Evolutionary conservation across 2,888 invertebrate species (phyloP).

Genomic region (Nemotelus pantherinus): DNA sequence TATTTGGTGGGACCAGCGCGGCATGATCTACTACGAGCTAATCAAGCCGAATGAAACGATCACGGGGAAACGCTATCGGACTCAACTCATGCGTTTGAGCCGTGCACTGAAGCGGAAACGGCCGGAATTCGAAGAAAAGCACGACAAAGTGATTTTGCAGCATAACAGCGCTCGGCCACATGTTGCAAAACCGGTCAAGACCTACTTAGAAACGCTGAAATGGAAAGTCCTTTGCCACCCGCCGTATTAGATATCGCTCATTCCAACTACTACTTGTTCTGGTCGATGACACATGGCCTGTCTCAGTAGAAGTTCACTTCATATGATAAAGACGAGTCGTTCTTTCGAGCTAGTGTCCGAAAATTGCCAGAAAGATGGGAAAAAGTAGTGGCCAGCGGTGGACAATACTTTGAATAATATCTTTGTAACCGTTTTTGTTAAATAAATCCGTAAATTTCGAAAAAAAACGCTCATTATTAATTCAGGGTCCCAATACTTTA

Average conservation of each 20-base stretch:
- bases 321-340: constrained; percentile 51
- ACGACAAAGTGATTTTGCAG: background rate
- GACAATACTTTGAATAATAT: constrained; percentile 7
- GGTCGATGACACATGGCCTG: constrained; percentile 47
- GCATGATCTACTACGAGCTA: no score
- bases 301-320: constrained; percentile 51
- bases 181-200: background rate
- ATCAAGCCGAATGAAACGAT: no score
- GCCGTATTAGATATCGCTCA: constrained; percentile 50
- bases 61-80: no score
- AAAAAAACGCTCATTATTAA: no score
- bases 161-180: background rate
- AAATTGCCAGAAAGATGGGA: constrained; percentile 52
- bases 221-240: no score
- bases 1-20: no score
- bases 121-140: no score
- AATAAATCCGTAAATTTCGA: no score
- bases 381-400: constrained; percentile 48
- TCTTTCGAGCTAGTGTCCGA: constrained; percentile 49
- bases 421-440: no score
- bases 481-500: no score
- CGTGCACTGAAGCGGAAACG: background rate
- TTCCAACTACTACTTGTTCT: constrained; percentile 50
- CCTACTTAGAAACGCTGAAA: background rate
- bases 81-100: no score